A percentile compares a stretch with the other conserved stretches of the same genome.
Evolutionary conservation across 2,888 invertebrate species (phyloP).

Genomic region (Megastigmus dorsalis): DNA sequence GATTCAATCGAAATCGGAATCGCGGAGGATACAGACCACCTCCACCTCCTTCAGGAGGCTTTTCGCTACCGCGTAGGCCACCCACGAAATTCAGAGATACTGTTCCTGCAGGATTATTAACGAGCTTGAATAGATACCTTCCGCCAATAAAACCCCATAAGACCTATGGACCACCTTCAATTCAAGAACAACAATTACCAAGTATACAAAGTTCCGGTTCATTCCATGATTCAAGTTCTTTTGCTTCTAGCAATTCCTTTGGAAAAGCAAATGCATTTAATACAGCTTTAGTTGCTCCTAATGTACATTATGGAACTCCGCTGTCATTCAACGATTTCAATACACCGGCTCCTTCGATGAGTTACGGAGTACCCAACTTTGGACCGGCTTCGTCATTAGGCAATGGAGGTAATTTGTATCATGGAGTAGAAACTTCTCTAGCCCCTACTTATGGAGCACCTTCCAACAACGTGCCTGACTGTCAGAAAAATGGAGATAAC

Average conservation of each 20-base stretch:
- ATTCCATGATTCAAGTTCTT: constrained; percentile 59
- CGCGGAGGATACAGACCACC: constrained; percentile 55
- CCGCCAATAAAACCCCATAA: constrained; percentile 63
- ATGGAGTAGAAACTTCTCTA: constrained; percentile 58
- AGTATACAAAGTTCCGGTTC: constrained; percentile 58
- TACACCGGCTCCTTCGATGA: constrained; percentile 68
- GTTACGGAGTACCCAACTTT: constrained; percentile 72
- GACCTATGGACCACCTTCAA: constrained; percentile 61
- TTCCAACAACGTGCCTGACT: constrained; percentile 56
- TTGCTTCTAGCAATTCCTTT: constrained; percentile 26
- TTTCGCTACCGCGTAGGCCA: constrained; percentile 67
- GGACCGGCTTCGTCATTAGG: constrained; percentile 65
- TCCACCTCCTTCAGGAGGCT: constrained; percentile 59
- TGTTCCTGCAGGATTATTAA: constrained; percentile 82
- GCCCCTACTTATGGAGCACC: constrained; percentile 67
- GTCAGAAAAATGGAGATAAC: constrained; percentile 55
- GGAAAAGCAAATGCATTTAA: constrained; percentile 33
- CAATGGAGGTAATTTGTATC: constrained; percentile 66
- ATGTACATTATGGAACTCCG: constrained; percentile 70
- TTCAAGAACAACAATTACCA: constrained; percentile 66
- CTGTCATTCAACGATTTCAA: constrained; percentile 69
- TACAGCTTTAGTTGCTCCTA: constrained; percentile 67
- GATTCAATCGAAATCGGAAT: constrained; percentile 53
- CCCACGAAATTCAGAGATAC: constrained; percentile 86
- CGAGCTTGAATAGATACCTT: constrained; percentile 77